These are phyloP conservation scores for Brachylomia viminalis DNA, from an alignment of 2,888 invertebrate genomes.

Conservation along the genomic window DNA sequence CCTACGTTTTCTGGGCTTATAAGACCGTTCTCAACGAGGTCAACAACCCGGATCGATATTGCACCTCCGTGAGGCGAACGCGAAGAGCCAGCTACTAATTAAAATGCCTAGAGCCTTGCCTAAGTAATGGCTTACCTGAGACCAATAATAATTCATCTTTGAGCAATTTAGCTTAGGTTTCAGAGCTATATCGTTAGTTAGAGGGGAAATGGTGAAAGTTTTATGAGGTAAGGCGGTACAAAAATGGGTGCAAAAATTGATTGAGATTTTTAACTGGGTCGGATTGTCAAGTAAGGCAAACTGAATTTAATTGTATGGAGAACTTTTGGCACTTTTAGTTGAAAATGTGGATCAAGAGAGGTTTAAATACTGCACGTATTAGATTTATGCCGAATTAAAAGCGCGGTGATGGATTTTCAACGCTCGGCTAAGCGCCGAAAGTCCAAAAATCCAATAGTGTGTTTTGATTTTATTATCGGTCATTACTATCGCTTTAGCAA, in stretches of 20 bases:
- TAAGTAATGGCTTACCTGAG: slow-evolving; percentile 35
- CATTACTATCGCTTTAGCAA: neutral
- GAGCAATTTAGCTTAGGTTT: slow-evolving; percentile 22
- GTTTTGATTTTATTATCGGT: neutral
- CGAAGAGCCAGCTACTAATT: slow-evolving; percentile 37
- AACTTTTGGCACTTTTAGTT: neutral
- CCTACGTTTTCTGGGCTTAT: neutral
- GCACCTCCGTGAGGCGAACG: slow-evolving; percentile 63
- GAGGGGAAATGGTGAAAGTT: neutral
- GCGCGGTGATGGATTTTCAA: neutral
- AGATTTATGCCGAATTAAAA: neutral
- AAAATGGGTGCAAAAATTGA: neutral
- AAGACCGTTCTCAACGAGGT: slow-evolving; percentile 42
- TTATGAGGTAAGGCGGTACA: neutral
- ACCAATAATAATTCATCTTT: slow-evolving; percentile 31
- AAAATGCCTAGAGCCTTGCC: slow-evolving; percentile 24
- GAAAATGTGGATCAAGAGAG: neutral
- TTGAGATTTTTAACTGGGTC: neutral
- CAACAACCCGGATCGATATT: slow-evolving; percentile 75
- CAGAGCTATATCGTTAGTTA: neutral
- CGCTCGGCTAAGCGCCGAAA: too few relatives aligned
- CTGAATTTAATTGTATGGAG: neutral
- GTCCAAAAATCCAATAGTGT: neutral
- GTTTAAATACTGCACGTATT: neutral
- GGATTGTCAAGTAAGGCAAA: neutral